Evolutionary conservation across 1,140 invertebrate species (phyloP).

Genomic region (Chionoecetes opilio): DNA sequence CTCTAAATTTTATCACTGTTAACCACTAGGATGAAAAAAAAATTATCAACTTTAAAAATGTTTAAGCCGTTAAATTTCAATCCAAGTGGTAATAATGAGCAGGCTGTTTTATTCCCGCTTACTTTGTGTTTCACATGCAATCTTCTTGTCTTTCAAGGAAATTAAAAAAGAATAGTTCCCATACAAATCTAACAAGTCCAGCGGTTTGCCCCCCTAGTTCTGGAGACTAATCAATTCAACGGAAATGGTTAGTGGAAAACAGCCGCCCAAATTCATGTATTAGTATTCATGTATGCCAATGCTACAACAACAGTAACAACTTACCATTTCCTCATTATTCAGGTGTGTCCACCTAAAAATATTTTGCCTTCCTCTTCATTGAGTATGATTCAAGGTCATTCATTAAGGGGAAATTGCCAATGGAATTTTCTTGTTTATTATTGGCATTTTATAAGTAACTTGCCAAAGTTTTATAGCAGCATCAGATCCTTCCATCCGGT

Average conservation of each 20-base stretch:
- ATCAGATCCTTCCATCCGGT: constrained; percentile 79
- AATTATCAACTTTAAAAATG: constrained; percentile 40
- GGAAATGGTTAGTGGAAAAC: constrained; percentile 79
- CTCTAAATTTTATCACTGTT: constrained; percentile 77
- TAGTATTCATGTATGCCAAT: constrained; percentile 74
- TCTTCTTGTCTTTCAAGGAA: constrained; percentile 79
- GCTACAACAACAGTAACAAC: constrained; percentile 66
- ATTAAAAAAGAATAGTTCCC: constrained; percentile 77
- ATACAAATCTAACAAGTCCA: constrained; percentile 77
- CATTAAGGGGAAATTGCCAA: constrained; percentile 77
- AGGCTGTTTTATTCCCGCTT: constrained; percentile 80
- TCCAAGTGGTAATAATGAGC: constrained; percentile 78
- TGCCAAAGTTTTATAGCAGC: constrained; percentile 68
- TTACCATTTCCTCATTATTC: constrained; percentile 78
- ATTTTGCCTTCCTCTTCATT: constrained; percentile 78
- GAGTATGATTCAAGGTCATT: constrained; percentile 75
- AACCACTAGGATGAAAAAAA: constrained; percentile 74
- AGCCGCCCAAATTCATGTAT: constrained; percentile 79
- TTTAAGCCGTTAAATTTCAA: constrained; percentile 62
- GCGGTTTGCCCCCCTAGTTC: constrained; percentile 79
- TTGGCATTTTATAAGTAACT: constrained; percentile 67
- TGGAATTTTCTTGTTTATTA: constrained; percentile 79
- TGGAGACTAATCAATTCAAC: constrained; percentile 79
- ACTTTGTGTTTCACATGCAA: constrained; percentile 78
- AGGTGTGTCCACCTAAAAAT: constrained; percentile 76